Conservation (phyloP, 2,113 vertebrate species). For the Lamprotornis superbus region DNA sequence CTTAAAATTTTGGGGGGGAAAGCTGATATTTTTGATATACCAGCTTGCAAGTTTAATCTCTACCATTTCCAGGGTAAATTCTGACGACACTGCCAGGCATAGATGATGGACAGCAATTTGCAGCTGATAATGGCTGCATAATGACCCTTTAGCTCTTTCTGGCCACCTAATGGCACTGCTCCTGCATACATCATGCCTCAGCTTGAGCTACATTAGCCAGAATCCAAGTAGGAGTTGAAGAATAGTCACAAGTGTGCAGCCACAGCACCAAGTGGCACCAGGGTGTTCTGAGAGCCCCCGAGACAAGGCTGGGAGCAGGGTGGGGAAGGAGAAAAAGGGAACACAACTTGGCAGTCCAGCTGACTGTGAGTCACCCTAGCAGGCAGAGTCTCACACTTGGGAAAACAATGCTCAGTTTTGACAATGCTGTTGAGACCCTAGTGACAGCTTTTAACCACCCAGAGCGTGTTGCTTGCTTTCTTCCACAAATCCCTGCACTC, state of each 20-base stretch:
- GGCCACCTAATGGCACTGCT: neutral
- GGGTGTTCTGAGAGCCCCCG: accelerated
- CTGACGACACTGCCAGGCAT: neutral
- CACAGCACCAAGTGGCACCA: neutral
- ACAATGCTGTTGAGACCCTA: neutral
- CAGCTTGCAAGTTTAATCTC: neutral
- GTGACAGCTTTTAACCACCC: neutral
- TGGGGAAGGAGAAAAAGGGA: neutral
- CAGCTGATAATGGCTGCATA: neutral
- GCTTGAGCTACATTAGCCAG: neutral
- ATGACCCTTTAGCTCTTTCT: neutral
- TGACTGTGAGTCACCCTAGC: neutral
- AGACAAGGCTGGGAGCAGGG: neutral
- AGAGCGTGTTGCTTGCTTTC: accelerated
- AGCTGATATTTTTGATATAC: neutral
- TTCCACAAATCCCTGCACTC: neutral
- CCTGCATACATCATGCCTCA: neutral
- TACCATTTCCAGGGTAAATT: neutral
- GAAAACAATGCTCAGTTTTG: neutral
- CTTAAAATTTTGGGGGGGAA: accelerated
- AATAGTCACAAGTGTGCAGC: neutral
- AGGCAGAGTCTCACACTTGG: neutral
- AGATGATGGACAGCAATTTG: neutral
- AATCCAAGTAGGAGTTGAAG: neutral
- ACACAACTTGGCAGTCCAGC: neutral